Percentiles rank a stretch among this genome's conserved stretches.
phyloP scores from a whole-genome alignment of 2,888 invertebrate genomes.

The Drosophila quinaria region DNA sequence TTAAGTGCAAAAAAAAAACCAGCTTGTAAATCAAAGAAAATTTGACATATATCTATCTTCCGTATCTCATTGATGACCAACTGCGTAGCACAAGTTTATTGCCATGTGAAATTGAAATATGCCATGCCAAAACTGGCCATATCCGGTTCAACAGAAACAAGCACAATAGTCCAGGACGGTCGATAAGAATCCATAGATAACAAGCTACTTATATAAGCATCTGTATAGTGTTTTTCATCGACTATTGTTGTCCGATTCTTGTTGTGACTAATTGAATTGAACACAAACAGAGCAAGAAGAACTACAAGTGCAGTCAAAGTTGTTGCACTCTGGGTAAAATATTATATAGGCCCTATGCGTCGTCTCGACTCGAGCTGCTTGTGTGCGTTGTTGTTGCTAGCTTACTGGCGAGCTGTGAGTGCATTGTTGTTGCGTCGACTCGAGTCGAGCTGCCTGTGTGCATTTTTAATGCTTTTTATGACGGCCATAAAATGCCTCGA shows the following conservation, averaged over 20 bases:
- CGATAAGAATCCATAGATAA: slow-evolving; percentile 51
- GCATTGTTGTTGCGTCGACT: too few species aligned
- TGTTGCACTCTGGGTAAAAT: neutral
- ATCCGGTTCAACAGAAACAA: slow-evolving; percentile 28
- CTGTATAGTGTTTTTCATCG: slow-evolving; percentile 4
- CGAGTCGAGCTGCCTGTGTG: too few species aligned
- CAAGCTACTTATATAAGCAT: slow-evolving; percentile 7
- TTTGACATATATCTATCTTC: slow-evolving; percentile 30
- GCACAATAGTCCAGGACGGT: slow-evolving; percentile 4
- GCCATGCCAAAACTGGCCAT: slow-evolving; percentile 30
- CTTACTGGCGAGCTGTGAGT: too few species aligned
- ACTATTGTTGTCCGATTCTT: slow-evolving; percentile 26
- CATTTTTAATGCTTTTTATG: too few species aligned
- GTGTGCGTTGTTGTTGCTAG: too few species aligned
- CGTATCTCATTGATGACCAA: slow-evolving; percentile 23
- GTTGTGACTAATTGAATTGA: slow-evolving; percentile 52
- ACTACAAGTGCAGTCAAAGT: slow-evolving; percentile 18
- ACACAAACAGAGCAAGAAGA: slow-evolving; percentile 5
- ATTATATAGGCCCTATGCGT: neutral
- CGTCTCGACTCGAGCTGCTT: too few species aligned
- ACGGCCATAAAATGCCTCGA: too few species aligned
- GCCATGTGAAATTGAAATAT: slow-evolving; percentile 57
- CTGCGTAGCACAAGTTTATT: slow-evolving; percentile 37
- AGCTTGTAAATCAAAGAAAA: slow-evolving; percentile 44
- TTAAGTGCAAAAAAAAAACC: neutral